Conservation (phyloP, 2,797 vertebrate genomes). For the Salmo trutta region DNA sequence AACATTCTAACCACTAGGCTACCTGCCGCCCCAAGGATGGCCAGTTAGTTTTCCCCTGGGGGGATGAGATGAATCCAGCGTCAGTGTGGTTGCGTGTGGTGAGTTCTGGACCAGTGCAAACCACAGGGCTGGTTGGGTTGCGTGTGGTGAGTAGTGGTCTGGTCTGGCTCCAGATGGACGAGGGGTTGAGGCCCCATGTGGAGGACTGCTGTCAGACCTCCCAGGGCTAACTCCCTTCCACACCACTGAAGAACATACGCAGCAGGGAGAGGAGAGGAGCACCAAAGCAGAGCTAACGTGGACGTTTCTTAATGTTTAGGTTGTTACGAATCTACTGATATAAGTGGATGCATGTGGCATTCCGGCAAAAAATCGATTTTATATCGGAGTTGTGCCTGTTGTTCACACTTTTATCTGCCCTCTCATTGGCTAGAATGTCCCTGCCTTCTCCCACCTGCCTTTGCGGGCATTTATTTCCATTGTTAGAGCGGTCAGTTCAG, state of each 20-base stretch:
- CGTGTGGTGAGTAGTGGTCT: conserved; percentile 48
- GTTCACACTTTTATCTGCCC: too few relatives aligned
- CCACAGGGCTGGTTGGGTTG: not conserved
- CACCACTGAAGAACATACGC: conserved; percentile 13
- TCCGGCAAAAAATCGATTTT: too few relatives aligned
- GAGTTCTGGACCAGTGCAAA: too few relatives aligned
- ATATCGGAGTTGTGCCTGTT: too few relatives aligned
- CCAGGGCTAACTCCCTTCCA: not conserved
- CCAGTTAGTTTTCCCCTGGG: not conserved
- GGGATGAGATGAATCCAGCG: not conserved
- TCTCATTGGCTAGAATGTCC: too few relatives aligned
- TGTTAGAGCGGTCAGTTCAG: too few relatives aligned
- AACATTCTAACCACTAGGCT: too few relatives aligned
- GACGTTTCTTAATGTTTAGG: too few relatives aligned
- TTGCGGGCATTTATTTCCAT: too few relatives aligned
- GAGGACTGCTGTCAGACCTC: not conserved
- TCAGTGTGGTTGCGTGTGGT: not conserved
- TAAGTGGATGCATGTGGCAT: too few relatives aligned
- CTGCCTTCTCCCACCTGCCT: too few relatives aligned
- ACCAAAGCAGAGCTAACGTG: not conserved
- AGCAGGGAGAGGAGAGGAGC: not conserved
- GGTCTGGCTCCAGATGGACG: conserved; percentile 53
- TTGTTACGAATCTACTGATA: too few relatives aligned
- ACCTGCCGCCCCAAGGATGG: not conserved
- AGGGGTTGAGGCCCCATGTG: conserved; percentile 37